These are phyloP conservation scores for Netelia inedita DNA, from an alignment of 2,888 invertebrate genomes.

Conservation along the genomic window DNA sequence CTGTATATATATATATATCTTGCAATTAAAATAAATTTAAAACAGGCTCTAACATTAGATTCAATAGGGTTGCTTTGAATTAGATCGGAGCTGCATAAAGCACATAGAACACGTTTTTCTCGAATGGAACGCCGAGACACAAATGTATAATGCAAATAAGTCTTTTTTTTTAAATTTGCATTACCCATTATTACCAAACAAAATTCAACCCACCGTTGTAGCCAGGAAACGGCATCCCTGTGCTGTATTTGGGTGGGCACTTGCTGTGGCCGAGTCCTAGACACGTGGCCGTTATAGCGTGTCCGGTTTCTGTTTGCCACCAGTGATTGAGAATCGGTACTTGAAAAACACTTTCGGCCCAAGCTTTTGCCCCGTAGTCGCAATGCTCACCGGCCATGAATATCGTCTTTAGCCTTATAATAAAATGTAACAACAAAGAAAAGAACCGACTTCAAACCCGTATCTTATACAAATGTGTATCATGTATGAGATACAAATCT, in stretches of 20 bases:
- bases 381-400: conserved; percentile 97
- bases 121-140: too few species aligned
- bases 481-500: too few species aligned
- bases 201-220: conserved; percentile 89
- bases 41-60: too few species aligned
- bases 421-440: background rate
- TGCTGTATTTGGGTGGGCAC: conserved; percentile 91
- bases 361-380: conserved; percentile 94
- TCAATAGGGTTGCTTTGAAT: too few species aligned
- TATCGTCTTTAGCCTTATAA: conserved; percentile 87
- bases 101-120: too few species aligned
- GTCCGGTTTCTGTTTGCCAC: conserved; percentile 99
- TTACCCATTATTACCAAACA: too few species aligned
- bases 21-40: too few species aligned
- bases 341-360: conserved; percentile 90
- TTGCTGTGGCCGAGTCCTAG: conserved; percentile 91
- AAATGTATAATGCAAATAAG: too few species aligned
- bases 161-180: too few species aligned
- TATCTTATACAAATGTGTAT: background rate
- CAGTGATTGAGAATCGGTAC: conserved; percentile 95
- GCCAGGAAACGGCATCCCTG: conserved; percentile 95
- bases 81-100: too few species aligned
- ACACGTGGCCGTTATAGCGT: conserved; percentile 94
- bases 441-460: background rate
- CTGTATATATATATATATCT: too few species aligned